Percentiles rank a stretch among this genome's conserved stretches.
Conservation (phyloP, 1,140 invertebrate genomes). For the Nautilus pompilius region DNA sequence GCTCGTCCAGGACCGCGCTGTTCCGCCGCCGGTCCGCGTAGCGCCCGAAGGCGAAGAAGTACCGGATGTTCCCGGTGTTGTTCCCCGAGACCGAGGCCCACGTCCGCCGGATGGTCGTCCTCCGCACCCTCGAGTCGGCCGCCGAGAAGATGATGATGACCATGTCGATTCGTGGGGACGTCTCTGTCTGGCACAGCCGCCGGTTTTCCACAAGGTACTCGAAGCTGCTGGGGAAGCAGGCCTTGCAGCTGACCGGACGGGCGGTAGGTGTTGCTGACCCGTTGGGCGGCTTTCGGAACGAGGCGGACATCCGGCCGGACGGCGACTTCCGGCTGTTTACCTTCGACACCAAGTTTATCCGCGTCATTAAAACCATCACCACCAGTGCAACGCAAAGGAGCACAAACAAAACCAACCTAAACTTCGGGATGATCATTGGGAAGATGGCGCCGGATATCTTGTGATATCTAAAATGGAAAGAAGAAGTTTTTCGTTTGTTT, state of each 20-base stretch:
- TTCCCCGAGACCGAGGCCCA: constrained; percentile 18
- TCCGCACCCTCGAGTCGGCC: not conserved
- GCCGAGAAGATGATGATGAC: constrained; percentile 13
- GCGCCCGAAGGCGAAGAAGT: constrained; percentile 19
- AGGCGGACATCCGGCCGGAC: no score
- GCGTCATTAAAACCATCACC: no score
- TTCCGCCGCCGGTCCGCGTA: not conserved
- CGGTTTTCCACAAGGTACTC: not conserved
- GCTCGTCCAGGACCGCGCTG: constrained; percentile 58
- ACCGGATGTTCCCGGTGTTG: constrained; percentile 16
- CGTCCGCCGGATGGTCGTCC: constrained; percentile 17
- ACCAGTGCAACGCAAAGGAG: no score
- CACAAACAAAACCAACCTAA: no score
- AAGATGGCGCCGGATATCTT: no score
- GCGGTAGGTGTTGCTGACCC: not conserved
- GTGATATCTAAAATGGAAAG: no score
- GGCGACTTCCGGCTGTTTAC: no score
- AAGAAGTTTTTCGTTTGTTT: no score
- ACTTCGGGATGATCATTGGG: no score
- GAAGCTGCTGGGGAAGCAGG: not conserved
- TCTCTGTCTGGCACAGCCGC: not conserved
- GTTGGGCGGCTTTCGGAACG: no score
- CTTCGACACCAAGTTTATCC: no score
- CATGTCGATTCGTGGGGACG: not conserved
- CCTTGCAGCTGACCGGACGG: not conserved